Evolutionary conservation across 2,888 invertebrate genomes (phyloP).

Genomic region (Choristoneura rosaceana): DNA sequence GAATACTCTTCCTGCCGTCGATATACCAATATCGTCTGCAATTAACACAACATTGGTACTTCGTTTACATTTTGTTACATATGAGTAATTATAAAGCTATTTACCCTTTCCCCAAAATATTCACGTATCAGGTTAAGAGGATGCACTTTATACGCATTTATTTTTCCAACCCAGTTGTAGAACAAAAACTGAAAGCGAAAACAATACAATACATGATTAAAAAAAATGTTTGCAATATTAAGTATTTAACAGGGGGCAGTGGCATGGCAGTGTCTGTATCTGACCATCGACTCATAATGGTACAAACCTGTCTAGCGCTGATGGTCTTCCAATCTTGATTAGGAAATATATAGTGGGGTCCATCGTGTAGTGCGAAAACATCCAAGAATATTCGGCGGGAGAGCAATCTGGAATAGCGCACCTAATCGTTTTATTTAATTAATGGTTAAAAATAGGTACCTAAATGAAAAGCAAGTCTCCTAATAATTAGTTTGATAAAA

Average conservation of each 20-base stretch:
- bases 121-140: slow-evolving; percentile 85
- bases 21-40: not conserved
- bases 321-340: slow-evolving; percentile 52
- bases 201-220: too few species aligned
- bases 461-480: too few species aligned
- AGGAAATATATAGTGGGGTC: slow-evolving; percentile 55
- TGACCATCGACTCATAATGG: too few species aligned
- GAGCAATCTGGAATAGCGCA: slow-evolving; percentile 48
- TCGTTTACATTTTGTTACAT: too few species aligned
- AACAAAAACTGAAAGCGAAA: slow-evolving; percentile 45
- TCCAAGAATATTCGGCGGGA: slow-evolving; percentile 52
- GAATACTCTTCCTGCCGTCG: too few species aligned
- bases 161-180: slow-evolving; percentile 83
- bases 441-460: too few species aligned
- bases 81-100: too few species aligned
- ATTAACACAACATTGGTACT: not conserved
- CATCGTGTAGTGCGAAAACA: slow-evolving; percentile 66
- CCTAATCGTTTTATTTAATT: not conserved
- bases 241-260: too few species aligned
- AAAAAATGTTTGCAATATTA: too few species aligned
- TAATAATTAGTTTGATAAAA: too few species aligned
- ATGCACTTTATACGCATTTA: slow-evolving; percentile 84
- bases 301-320: slow-evolving; percentile 63
- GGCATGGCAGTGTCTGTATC: too few species aligned
- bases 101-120: slow-evolving; percentile 78